These are phyloP conservation scores for Tringa solitaria DNA, from an alignment of 2,113 vertebrate species.

Conservation along the genomic window DNA sequence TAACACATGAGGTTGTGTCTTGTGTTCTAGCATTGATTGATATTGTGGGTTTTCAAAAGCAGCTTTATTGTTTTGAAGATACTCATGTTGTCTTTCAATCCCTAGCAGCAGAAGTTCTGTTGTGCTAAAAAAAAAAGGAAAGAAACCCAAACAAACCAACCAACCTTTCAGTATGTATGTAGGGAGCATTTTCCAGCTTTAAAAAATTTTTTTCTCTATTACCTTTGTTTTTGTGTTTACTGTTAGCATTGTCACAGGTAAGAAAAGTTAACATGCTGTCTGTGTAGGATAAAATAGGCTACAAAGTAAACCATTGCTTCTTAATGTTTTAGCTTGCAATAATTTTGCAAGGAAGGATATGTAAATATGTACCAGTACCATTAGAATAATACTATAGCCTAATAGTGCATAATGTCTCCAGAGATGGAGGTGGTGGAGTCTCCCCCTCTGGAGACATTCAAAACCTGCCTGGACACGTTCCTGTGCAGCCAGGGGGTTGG, in stretches of 20 bases:
- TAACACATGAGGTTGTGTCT: background rate
- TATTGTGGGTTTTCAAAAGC: background rate
- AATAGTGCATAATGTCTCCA: too few species aligned
- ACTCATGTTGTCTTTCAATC: accelerated
- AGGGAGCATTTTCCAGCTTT: background rate
- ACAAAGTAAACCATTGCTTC: background rate
- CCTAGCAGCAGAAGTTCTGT: background rate
- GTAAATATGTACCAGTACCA: background rate
- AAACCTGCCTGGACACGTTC: too few species aligned
- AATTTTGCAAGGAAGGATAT: background rate
- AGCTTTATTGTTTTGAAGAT: background rate
- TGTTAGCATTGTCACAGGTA: background rate
- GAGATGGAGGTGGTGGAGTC: too few species aligned
- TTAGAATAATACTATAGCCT: background rate
- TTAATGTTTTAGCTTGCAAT: background rate
- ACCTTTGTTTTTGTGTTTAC: background rate
- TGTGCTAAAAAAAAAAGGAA: accelerated
- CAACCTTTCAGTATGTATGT: background rate
- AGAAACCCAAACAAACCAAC: too few species aligned
- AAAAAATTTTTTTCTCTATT: background rate
- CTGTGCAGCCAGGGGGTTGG: too few species aligned
- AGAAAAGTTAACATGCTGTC: background rate
- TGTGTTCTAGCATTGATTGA: background rate
- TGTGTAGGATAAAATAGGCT: background rate
- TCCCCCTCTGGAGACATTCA: too few species aligned